Percentiles rank a stretch among this genome's conserved stretches.
These are phyloP conservation scores for Helarctos malayanus DNA, from an alignment of 2,797 vertebrate species.

Conservation along the genomic window DNA sequence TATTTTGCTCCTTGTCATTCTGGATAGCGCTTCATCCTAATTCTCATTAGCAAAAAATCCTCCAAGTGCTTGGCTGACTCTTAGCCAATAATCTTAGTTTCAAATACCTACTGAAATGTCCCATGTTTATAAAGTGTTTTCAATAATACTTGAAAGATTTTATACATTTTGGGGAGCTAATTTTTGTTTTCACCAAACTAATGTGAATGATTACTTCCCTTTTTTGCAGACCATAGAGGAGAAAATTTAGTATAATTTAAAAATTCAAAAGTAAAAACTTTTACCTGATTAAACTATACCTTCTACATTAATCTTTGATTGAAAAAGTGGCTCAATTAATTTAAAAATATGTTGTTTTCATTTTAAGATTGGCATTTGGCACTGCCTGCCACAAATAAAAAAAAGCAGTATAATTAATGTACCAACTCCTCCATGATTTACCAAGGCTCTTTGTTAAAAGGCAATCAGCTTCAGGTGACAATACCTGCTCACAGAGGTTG, in stretches of 20 bases:
- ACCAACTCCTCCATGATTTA: neutral
- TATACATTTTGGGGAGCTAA: neutral
- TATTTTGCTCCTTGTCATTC: constrained; percentile 11
- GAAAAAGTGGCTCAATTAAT: constrained; percentile 13
- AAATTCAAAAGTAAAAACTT: constrained; percentile 34
- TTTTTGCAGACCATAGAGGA: neutral
- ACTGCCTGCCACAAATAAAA: constrained; percentile 34
- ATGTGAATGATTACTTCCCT: constrained; percentile 19
- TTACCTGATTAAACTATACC: constrained; percentile 10
- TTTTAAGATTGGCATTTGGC: constrained; percentile 5
- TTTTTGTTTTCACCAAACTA: constrained; percentile 62
- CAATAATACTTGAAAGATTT: neutral
- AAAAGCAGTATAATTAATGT: constrained; percentile 39
- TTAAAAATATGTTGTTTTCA: constrained; percentile 16
- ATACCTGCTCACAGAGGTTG: neutral
- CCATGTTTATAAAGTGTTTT: constrained; percentile 45
- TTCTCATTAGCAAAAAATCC: neutral
- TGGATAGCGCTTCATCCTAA: neutral
- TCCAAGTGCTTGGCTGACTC: constrained; percentile 2
- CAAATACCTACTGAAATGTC: neutral
- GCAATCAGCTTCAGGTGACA: neutral
- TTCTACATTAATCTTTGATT: constrained; percentile 24
- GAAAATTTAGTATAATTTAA: constrained; percentile 31
- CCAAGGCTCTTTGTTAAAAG: neutral
- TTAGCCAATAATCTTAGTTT: constrained; percentile 54